phyloP scores from a whole-genome alignment of 2,113 vertebrate genomes.

The Clinocottus analis region DNA sequence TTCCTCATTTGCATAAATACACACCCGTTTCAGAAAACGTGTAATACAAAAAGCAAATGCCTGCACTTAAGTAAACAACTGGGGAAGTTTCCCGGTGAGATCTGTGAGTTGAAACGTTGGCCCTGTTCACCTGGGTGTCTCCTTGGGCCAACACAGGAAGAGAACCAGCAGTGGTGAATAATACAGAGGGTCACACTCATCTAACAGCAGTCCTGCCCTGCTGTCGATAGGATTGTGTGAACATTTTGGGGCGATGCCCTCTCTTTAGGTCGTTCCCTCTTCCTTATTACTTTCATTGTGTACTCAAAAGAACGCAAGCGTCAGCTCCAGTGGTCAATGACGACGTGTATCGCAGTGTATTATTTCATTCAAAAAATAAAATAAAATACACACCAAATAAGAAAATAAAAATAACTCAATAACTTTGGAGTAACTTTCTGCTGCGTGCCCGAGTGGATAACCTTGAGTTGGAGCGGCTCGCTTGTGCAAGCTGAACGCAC shows the following conservation, averaged over 20 bases:
- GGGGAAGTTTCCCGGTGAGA: background rate
- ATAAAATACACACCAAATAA: slow-evolving; percentile 1
- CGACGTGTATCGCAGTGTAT: slow-evolving; percentile 6
- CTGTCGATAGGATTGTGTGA: background rate
- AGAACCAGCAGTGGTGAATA: slow-evolving; percentile 11
- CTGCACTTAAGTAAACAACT: background rate
- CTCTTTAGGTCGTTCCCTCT: background rate
- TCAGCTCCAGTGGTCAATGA: slow-evolving; percentile 4
- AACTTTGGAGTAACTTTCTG: slow-evolving; percentile 27
- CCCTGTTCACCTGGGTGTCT: background rate
- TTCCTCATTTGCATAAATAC: background rate
- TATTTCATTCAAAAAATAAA: slow-evolving; percentile 9
- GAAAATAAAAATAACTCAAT: background rate
- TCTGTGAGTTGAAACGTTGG: background rate
- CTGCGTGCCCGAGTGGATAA: slow-evolving; percentile 31
- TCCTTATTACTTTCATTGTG: background rate
- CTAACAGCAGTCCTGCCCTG: slow-evolving; percentile 2
- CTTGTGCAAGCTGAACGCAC: slow-evolving; percentile 44
- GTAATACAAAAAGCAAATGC: background rate
- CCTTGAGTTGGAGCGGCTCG: slow-evolving; percentile 57
- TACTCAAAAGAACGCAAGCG: background rate
- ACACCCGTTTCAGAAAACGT: background rate
- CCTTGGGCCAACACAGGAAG: slow-evolving; percentile 6
- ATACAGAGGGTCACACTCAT: slow-evolving; percentile 8
- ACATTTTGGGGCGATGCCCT: background rate